phyloP scores from a whole-genome alignment of 2,888 invertebrate species.

The Chrysopilus asiliformis region DNA sequence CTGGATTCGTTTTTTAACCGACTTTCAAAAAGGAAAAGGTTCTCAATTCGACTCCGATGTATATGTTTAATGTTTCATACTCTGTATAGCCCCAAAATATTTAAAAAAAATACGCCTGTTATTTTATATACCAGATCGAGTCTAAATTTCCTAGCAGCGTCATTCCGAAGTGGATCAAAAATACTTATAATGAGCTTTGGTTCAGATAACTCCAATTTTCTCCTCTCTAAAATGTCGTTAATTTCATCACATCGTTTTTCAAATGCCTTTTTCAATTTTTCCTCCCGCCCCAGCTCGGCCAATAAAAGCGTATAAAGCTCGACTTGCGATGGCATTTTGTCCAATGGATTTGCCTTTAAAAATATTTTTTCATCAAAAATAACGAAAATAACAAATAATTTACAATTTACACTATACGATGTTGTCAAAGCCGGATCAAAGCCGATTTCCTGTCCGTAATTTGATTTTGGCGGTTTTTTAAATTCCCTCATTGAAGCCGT shows the following conservation, averaged over 20 bases:
- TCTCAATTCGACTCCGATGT: too few species aligned
- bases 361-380: too few species aligned
- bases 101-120: background rate
- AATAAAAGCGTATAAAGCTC: constrained; percentile 50
- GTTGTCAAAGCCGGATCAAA: constrained; percentile 50
- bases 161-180: constrained; percentile 44
- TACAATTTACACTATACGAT: constrained; percentile 46
- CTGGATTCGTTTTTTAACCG: too few species aligned
- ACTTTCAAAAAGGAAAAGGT: too few species aligned
- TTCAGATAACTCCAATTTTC: constrained; percentile 37
- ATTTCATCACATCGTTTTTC: constrained; percentile 34
- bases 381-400: too few species aligned
- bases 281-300: constrained; percentile 48
- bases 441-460: constrained; percentile 52
- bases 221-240: constrained; percentile 35
- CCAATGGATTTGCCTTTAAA: constrained; percentile 47
- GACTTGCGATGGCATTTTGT: constrained; percentile 44
- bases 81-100: too few species aligned
- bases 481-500: constrained; percentile 44
- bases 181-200: constrained; percentile 40
- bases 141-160: constrained; percentile 37
- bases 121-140: constrained; percentile 31
- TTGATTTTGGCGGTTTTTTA: constrained; percentile 53
- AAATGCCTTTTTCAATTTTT: constrained; percentile 42
- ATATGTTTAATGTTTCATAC: too few species aligned